A percentile compares a stretch with the other conserved stretches of the same genome.
phyloP scores from a whole-genome alignment of 2,888 invertebrate genomes.

The Melieria picta region DNA sequence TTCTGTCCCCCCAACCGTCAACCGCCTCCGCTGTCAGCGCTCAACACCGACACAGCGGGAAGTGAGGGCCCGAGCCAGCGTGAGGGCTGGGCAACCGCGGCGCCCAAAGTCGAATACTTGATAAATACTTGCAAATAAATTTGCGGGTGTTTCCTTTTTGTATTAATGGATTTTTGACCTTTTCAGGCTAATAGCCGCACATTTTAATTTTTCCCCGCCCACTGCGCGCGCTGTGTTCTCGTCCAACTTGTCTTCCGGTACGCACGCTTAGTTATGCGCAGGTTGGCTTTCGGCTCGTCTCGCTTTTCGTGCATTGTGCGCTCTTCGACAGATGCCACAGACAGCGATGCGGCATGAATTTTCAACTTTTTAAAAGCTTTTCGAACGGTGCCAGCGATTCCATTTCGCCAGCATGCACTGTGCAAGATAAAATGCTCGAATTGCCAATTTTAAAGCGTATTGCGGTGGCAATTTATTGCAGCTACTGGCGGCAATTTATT shows the following conservation, averaged over 20 bases:
- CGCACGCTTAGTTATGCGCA: not conserved
- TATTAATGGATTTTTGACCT: slow-evolving; percentile 26
- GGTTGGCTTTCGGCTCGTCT: not conserved
- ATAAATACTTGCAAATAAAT: slow-evolving; percentile 33
- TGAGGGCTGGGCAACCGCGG: not conserved
- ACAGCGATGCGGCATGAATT: slow-evolving; percentile 13
- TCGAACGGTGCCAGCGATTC: no score
- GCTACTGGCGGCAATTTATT: no score
- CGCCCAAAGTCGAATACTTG: slow-evolving; percentile 12
- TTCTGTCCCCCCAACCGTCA: not conserved
- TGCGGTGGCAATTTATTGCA: no score
- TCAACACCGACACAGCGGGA: no score
- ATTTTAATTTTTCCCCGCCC: slow-evolving; percentile 2
- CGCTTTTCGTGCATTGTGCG: not conserved
- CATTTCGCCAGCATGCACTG: no score
- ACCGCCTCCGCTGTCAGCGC: not conserved
- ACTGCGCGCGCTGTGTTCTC: not conserved
- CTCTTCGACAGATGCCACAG: slow-evolving; percentile 5
- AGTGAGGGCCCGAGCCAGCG: no score
- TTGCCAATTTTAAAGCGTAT: no score
- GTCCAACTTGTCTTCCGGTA: not conserved
- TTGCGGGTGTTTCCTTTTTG: slow-evolving; percentile 17
- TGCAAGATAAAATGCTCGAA: no score
- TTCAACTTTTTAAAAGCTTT: slow-evolving; percentile 3
- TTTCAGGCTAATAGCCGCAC: slow-evolving; percentile 25